Percentiles rank a stretch among this genome's conserved stretches.
phyloP scores from a whole-genome alignment of 2,888 invertebrate genomes.

The Drosophila formosana region DNA sequence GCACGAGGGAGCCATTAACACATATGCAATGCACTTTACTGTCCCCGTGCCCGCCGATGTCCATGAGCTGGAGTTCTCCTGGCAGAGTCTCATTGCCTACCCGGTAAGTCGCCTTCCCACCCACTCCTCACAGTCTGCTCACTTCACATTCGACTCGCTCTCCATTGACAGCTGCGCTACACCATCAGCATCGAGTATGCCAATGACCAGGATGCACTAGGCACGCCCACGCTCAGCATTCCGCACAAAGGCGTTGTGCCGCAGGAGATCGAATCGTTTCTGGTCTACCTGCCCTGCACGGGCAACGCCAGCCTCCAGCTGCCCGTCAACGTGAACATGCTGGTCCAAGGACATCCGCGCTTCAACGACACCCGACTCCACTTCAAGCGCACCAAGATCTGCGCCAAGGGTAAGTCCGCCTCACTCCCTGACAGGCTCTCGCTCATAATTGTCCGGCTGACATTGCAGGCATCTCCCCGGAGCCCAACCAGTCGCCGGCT shows the following conservation, averaged over 20 bases:
- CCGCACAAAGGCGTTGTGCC: slow-evolving; percentile 92
- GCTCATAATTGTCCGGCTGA: slow-evolving; percentile 21
- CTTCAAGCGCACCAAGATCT: slow-evolving; percentile 94
- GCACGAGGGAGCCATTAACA: slow-evolving; percentile 92
- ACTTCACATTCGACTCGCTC: slow-evolving; percentile 66
- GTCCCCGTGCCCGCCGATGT: slow-evolving; percentile 92
- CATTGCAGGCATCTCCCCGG: slow-evolving; percentile 85
- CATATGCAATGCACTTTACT: slow-evolving; percentile 93
- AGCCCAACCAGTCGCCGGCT: slow-evolving; percentile 90
- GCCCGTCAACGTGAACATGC: slow-evolving; percentile 92
- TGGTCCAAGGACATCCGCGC: slow-evolving; percentile 91
- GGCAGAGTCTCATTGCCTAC: slow-evolving; percentile 91
- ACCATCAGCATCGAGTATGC: slow-evolving; percentile 85
- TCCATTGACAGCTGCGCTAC: slow-evolving; percentile 84
- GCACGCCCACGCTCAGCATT: slow-evolving; percentile 93
- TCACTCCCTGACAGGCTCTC: not conserved
- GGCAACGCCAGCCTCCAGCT: slow-evolving; percentile 93
- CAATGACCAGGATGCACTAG: slow-evolving; percentile 90
- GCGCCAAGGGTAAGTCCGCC: slow-evolving; percentile 89
- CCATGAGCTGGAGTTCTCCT: slow-evolving; percentile 93
- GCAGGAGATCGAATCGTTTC: slow-evolving; percentile 90
- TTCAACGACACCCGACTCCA: slow-evolving; percentile 90
- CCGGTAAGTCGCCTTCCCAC: slow-evolving; percentile 87
- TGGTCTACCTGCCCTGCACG: slow-evolving; percentile 93
- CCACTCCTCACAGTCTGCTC: not conserved